Evolutionary conservation across 2,797 vertebrate species (phyloP), one percentile per base, ranked within the genome.

Genomic region (Gambusia yucatana): DNA sequence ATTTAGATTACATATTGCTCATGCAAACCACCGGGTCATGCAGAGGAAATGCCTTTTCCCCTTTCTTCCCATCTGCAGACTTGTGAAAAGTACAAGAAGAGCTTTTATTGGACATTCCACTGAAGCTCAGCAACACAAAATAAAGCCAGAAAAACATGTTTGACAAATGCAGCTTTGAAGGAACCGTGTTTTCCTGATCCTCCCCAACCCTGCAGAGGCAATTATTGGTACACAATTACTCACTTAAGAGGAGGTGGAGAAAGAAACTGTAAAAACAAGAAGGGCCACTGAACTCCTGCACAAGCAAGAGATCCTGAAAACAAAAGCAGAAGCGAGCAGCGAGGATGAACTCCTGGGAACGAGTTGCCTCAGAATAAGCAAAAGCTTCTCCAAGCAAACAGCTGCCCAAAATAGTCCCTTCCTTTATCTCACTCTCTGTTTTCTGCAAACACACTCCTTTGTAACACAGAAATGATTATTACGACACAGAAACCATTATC

Each of bases 371-470:
- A 84, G 91, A 95, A 95, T 92, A 94, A 93, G 93, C 93, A 93
- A 92, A 93, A 82, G 88, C 94, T 88, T 93, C 93, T 94, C 89
- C 90, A 92, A 95, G 94, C 94, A 95, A 96, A 95, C 94, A 95
- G 92, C 90, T 77, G 89, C 86, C 94, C 91, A 88, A 94, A 95
- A 96, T 96, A 96, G 93, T 92, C 86, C 81, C 88, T 92, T 88
- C 89, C 91, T 91, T 94, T 91, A 91, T 94, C 92, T 93, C 86
- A 76, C 87, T 78, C 85, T 91, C 63, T 41, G 20, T 67, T 70
- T 70, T 44, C 10, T 86, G 80, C 89, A 90, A 95, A 94, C 88
- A 87, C 87, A 48, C 81, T 82, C 93, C 89, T 94, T 94, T 94
- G 91, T 91, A 89, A 81, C 91, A 84, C 80, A 89, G 85, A 91